A percentile compares a stretch with the other conserved stretches of the same genome.
Evolutionary conservation across 2,888 invertebrate genomes (phyloP).

Genomic region (Lepeophtheirus nordmannii): DNA sequence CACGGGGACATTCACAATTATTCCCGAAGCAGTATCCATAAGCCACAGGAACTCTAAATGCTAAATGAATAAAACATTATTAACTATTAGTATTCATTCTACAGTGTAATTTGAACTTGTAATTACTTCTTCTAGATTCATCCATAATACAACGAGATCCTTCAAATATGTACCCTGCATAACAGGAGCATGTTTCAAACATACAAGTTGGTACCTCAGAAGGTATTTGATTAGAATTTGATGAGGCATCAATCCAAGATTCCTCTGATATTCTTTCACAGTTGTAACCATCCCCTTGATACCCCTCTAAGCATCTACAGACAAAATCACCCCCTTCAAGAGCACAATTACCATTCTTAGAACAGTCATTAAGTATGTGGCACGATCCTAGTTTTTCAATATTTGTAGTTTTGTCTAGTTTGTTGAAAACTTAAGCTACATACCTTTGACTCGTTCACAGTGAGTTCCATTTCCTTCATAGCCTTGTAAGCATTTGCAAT

Average conservation of each 20-base stretch:
- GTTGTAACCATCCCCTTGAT: conserved; percentile 40
- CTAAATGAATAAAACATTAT: not conserved
- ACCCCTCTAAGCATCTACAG: conserved; percentile 42
- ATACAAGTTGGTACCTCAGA: conserved; percentile 5
- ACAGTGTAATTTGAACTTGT: not conserved
- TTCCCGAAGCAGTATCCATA: not conserved
- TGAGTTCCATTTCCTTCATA: conserved; percentile 25
- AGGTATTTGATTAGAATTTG: not conserved
- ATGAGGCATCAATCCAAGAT: not conserved
- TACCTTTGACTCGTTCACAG: conserved; percentile 9
- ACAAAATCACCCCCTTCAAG: conserved; percentile 30
- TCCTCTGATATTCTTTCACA: conserved; percentile 28
- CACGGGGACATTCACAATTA: conserved; percentile 2
- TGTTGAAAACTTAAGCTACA: too few species aligned
- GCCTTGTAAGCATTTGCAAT: conserved; percentile 21
- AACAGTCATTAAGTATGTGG: conserved; percentile 4
- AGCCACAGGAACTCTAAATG: not conserved
- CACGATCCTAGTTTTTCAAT: not conserved
- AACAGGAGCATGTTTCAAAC: conserved; percentile 2
- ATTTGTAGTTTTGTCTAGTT: too few species aligned
- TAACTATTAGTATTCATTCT: not conserved
- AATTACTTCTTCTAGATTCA: not conserved
- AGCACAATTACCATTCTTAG: not conserved
- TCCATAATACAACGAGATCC: not conserved
- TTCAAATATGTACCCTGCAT: conserved; percentile 4